These are phyloP conservation scores for Drosophila antonietae DNA, from an alignment of 2,888 invertebrate genomes.

Conservation along the genomic window DNA sequence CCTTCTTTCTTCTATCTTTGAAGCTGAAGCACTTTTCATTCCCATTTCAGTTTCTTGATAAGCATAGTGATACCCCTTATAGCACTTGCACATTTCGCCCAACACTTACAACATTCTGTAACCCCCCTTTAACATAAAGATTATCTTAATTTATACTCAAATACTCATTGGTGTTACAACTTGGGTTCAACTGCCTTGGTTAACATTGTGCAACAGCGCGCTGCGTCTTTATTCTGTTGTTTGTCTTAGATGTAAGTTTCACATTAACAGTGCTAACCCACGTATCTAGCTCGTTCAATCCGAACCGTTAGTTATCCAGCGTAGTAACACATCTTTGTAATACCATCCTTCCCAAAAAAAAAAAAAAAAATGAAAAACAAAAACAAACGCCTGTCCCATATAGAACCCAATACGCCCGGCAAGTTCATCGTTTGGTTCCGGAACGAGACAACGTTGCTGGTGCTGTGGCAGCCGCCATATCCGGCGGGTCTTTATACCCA, in stretches of 20 bases:
- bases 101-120: no score
- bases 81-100: no score
- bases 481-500: constrained; percentile 96
- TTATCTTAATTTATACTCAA: no score
- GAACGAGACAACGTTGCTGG: constrained; percentile 96
- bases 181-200: constrained; percentile 24
- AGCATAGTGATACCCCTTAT: no score
- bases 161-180: neutral
- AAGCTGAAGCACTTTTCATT: no score
- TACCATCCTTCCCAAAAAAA: constrained; percentile 13
- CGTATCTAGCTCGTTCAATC: neutral
- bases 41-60: no score
- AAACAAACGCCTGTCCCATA: constrained; percentile 29
- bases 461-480: constrained; percentile 97
- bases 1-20: no score
- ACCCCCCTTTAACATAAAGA: no score
- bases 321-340: constrained; percentile 38
- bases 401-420: constrained; percentile 97
- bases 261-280: constrained; percentile 20
- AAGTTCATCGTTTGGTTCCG: constrained; percentile 98
- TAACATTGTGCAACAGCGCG: constrained; percentile 32
- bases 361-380: neutral
- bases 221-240: constrained; percentile 47
- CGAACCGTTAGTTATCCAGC: constrained; percentile 30
- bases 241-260: constrained; percentile 9